Evolutionary conservation across 1,140 invertebrate genomes (phyloP), one percentile per base, ranked within the genome.

Genomic region (Cherax quadricarinatus): DNA sequence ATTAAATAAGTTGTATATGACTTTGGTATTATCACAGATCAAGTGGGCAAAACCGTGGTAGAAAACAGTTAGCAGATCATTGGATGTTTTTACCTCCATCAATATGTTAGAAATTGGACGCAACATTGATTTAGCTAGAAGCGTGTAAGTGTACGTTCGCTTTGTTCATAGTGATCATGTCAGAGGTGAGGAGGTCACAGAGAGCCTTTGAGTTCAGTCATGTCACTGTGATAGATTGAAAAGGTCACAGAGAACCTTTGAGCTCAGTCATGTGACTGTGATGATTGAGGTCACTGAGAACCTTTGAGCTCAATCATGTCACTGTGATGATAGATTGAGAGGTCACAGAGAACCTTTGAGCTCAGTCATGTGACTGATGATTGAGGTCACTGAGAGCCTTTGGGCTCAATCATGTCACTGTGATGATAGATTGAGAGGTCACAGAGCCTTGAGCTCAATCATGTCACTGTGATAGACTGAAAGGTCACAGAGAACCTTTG

Each of bases 1-100:
- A 53, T 91, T 91, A 91, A 91, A 87, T 91, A 91, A 91, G 90
- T 57, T 81, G 82, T 87, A 91, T 91, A 91, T 91, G 90, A 91
- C 90, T 91, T 91, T 91, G 90, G 90, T 79, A 66, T 86, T 91
- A 91, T 91, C 90, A 91, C 90, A 91, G 90, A 86, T 91, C 41
- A 91, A 70, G 84, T 86, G 90, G 90, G 90, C 90, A 87, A 80
- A 79, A 75, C 24, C 86, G 41, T 66, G 57, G 48, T 51, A 53
- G 16, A 62, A 82, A 75, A 75, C 70, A 75, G 24, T 30, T 75
- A 75, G 62, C 62, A 66, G 62, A 70, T 49, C 84, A 86, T 86
- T 86, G 53, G 81, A 83, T 86, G 85, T 86, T 41, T 53, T 49
- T 73, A 70, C 48, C 21, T 21, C 48, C 48, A 51, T 86, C 49